These are phyloP conservation scores for Ciconia maguari DNA, from an alignment of 2,113 vertebrate genomes.

Conservation along the genomic window DNA sequence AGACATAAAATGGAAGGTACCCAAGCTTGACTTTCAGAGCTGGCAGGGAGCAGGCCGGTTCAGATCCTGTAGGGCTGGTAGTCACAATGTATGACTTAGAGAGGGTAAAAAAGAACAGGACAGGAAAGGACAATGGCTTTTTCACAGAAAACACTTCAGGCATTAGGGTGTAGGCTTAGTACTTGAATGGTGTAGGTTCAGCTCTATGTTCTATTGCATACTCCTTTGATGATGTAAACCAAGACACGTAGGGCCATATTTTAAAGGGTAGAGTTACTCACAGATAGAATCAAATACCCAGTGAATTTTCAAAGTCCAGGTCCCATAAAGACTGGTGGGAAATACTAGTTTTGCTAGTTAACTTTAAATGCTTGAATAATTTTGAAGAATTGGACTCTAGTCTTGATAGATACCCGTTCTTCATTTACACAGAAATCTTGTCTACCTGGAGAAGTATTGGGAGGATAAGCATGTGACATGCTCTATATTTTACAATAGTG, in stretches of 20 bases:
- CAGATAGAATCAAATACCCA: background rate
- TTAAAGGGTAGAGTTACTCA: background rate
- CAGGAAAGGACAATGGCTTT: background rate
- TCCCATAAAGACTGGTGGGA: background rate
- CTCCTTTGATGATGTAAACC: background rate
- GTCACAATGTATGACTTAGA: background rate
- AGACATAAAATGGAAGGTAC: background rate
- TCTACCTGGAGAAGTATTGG: background rate
- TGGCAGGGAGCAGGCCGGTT: background rate
- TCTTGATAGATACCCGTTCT: background rate
- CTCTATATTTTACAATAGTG: background rate
- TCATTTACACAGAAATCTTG: background rate
- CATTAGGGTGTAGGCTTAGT: background rate
- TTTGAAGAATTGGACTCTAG: background rate
- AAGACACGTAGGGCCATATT: background rate
- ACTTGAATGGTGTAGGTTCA: background rate
- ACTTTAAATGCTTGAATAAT: background rate
- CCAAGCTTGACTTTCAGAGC: background rate
- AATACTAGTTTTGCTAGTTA: background rate
- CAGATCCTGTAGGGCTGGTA: background rate
- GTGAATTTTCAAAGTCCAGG: background rate
- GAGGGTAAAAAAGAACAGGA: background rate
- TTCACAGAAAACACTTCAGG: background rate
- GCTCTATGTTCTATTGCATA: background rate
- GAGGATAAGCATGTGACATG: background rate